A percentile compares a stretch with the other conserved stretches of the same genome.
phyloP scores from a whole-genome alignment of 2,888 invertebrate genomes.

The Pandemis corylana region DNA sequence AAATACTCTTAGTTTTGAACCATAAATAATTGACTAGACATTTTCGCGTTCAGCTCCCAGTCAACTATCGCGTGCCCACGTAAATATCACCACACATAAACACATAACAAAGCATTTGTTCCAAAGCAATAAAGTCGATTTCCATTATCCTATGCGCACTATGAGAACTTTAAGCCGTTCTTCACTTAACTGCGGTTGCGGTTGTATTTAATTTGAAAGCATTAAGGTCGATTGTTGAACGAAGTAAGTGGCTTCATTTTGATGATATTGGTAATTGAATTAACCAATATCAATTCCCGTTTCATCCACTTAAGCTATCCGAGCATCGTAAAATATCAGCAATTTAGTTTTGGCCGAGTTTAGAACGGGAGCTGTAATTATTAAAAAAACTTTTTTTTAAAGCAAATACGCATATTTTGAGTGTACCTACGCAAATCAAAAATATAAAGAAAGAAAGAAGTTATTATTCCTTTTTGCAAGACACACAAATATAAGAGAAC shows the following conservation, averaged over 20 bases:
- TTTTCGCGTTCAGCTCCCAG: background rate
- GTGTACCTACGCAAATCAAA: too few species aligned
- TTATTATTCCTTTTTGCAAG: too few species aligned
- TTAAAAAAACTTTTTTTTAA: too few species aligned
- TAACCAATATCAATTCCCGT: conserved; percentile 24
- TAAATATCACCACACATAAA: background rate
- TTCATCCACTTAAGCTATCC: conserved; percentile 13
- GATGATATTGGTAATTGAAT: conserved; percentile 21
- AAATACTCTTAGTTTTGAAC: background rate
- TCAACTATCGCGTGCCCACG: background rate
- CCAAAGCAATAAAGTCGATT: conserved; percentile 4
- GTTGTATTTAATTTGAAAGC: background rate
- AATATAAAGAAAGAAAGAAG: too few species aligned
- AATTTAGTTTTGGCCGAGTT: conserved; percentile 12
- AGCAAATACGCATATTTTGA: too few species aligned
- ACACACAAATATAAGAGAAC: too few species aligned
- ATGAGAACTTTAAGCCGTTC: background rate
- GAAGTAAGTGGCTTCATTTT: background rate
- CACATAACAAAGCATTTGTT: background rate
- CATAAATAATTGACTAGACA: background rate
- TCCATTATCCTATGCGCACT: background rate
- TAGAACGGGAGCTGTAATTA: background rate
- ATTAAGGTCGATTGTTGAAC: conserved; percentile 8
- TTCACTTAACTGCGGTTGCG: background rate
- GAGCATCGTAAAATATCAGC: conserved; percentile 5